Conservation (phyloP, 2,888 invertebrate genomes). For the Acanthosepion pharaonis region DNA sequence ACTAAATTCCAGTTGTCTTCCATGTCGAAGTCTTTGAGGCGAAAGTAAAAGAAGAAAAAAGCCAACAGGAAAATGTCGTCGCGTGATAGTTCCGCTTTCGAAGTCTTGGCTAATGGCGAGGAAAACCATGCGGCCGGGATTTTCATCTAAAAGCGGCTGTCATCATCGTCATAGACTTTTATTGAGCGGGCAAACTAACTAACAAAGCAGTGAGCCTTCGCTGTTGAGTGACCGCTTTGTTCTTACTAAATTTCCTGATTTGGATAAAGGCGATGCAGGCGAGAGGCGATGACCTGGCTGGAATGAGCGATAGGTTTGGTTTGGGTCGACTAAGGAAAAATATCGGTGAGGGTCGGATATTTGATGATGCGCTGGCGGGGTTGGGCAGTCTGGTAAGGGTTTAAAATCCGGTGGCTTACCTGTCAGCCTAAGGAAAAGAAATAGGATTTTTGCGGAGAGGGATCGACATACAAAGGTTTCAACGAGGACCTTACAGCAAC, state of each 20-base stretch:
- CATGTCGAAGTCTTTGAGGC: not conserved
- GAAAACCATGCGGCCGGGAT: not conserved
- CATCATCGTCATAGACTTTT: not conserved
- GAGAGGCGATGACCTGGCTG: not conserved
- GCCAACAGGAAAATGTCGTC: not conserved
- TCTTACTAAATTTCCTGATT: not conserved
- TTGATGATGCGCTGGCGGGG: too few relatives aligned
- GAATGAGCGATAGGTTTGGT: not conserved
- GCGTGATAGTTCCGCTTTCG: not conserved
- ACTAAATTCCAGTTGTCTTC: not conserved
- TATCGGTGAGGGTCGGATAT: too few relatives aligned
- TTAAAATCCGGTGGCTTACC: too few relatives aligned
- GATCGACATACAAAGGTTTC: too few relatives aligned
- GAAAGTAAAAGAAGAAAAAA: not conserved
- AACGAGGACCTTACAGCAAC: too few relatives aligned
- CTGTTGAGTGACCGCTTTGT: not conserved
- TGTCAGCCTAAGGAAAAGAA: too few relatives aligned
- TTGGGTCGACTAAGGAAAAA: too few relatives aligned
- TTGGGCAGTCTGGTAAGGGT: too few relatives aligned
- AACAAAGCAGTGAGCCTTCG: not conserved
- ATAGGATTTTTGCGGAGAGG: too few relatives aligned
- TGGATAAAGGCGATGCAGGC: not conserved
- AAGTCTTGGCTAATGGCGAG: not conserved
- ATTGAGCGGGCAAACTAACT: not conserved
- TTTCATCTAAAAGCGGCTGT: not conserved